Percentiles rank a stretch among this genome's conserved stretches.
These are phyloP conservation scores for Sericinus montela DNA, from an alignment of 2,888 invertebrate genomes.

Conservation along the genomic window DNA sequence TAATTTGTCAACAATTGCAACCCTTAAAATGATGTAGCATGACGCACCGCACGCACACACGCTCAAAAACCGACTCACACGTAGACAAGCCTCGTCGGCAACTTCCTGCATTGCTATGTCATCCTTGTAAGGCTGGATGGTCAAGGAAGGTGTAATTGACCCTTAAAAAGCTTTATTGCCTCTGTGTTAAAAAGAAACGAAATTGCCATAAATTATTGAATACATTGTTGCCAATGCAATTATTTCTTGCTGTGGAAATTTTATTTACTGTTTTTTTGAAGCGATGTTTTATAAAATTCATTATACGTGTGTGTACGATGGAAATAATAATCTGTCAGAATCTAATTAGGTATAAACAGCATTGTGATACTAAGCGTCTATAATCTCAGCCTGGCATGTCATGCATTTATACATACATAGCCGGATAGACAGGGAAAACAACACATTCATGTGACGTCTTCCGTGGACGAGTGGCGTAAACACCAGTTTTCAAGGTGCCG, in stretches of 20 bases:
- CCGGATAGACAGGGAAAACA: too few species aligned
- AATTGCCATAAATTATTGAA: constrained; percentile 5
- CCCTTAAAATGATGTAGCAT: constrained; percentile 54
- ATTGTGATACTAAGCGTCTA: too few species aligned
- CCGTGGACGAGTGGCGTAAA: too few species aligned
- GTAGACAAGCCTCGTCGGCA: constrained; percentile 3
- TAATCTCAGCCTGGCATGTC: too few species aligned
- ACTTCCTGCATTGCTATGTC: constrained; percentile 54
- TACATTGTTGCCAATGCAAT: neutral
- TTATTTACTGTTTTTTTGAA: neutral
- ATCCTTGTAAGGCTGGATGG: constrained; percentile 36
- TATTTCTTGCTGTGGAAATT: neutral
- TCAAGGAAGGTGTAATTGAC: constrained; percentile 17
- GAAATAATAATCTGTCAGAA: too few species aligned
- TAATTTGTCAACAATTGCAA: constrained; percentile 21
- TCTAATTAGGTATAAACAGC: too few species aligned
- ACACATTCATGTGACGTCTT: too few species aligned
- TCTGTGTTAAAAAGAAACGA: neutral
- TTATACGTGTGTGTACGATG: too few species aligned
- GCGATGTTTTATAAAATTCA: too few species aligned
- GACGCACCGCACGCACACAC: constrained; percentile 48
- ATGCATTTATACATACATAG: too few species aligned
- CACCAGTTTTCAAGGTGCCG: too few species aligned
- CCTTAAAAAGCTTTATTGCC: constrained; percentile 6
- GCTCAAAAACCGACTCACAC: constrained; percentile 18